A percentile compares a stretch with the other conserved stretches of the same genome.
Evolutionary conservation across 2,113 vertebrate species (phyloP).

Genomic region (Lampris megalopsis): DNA sequence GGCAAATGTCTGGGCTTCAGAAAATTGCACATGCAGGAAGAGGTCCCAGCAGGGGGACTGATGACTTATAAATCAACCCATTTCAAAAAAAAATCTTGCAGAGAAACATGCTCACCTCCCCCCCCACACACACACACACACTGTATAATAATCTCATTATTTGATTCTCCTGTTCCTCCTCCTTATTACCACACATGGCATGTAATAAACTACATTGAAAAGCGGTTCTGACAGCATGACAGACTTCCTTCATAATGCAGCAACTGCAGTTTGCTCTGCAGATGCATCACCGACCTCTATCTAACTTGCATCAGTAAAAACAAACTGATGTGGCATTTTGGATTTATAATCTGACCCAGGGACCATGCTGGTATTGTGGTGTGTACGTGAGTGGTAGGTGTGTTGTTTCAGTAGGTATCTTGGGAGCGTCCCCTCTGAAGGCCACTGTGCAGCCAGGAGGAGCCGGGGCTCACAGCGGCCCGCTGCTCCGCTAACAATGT

Average conservation of each 20-base stretch:
- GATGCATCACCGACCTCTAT: too few relatives aligned
- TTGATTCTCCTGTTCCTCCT: too few relatives aligned
- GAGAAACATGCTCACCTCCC: constrained; percentile 6
- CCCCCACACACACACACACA: constrained; percentile 20
- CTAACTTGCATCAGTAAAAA: background rate
- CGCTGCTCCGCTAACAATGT: constrained; percentile 77
- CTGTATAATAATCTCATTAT: constrained; percentile 34
- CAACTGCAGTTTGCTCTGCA: too few relatives aligned
- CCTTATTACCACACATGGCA: too few relatives aligned
- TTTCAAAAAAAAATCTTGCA: constrained; percentile 64
- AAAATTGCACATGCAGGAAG: constrained; percentile 81
- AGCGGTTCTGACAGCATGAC: constrained; percentile 5
- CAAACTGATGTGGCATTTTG: background rate
- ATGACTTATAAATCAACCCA: constrained; percentile 74
- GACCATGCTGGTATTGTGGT: background rate
- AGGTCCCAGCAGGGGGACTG: constrained; percentile 67
- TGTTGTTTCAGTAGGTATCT: constrained; percentile 40
- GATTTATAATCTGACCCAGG: background rate
- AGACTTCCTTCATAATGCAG: background rate
- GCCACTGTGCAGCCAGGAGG: constrained; percentile 26
- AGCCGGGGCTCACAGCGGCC: constrained; percentile 65
- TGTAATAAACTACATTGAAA: too few relatives aligned
- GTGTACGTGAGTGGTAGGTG: background rate
- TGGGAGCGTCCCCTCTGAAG: constrained; percentile 67
- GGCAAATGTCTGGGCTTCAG: constrained; percentile 69